Evolutionary conservation across 2,888 invertebrate species (phyloP), one percentile per base, ranked within the genome.

Genomic region (Drosophila borborema): DNA sequence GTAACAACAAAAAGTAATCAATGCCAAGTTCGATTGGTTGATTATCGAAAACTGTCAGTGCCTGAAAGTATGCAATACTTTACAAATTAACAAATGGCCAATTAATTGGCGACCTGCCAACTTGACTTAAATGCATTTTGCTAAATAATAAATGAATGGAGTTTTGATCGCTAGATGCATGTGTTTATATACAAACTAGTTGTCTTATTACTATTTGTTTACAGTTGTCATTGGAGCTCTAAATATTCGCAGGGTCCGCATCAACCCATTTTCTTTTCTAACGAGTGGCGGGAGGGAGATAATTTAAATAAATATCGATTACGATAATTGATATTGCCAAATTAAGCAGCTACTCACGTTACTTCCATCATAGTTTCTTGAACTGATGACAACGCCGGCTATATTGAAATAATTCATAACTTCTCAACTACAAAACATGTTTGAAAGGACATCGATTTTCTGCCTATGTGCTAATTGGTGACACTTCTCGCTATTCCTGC

Each of bases 51-150:
- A 36, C 18, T 28, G 10, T 20, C 31, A 51, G 10, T 36, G 43
- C 79, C 67, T 41, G 18, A 67, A 67, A 68, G 79, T 75, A 62
- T 72, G 67, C 77, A 61, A 23, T 49, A 58, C 6, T 3, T 56
- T 40, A 23, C 1, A 20, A 20, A 23, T 53, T 16, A 9, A n/a
- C 6, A 23, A 7, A 7, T 51, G 2, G 16, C 9, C 46, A 40
- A 55, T 38, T 45, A 46, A 28, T 10, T 23, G 12, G 14, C 9
- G 59, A 38, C n/a, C 72, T 76, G 74, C 76, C 59, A 75, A 71
- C 74, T 53, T 7, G 23, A 0, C 28, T 23, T 4, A 46, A 59
- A 43, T 3, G 43, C 28, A 38, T 1, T 28, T 36, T 14, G 36
- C n/a, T 8, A 55, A 28, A 16, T 36, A 5, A 48, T 40, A 28